phyloP scores from a whole-genome alignment of 2,888 invertebrate genomes.

The Drosophila gaucha region DNA sequence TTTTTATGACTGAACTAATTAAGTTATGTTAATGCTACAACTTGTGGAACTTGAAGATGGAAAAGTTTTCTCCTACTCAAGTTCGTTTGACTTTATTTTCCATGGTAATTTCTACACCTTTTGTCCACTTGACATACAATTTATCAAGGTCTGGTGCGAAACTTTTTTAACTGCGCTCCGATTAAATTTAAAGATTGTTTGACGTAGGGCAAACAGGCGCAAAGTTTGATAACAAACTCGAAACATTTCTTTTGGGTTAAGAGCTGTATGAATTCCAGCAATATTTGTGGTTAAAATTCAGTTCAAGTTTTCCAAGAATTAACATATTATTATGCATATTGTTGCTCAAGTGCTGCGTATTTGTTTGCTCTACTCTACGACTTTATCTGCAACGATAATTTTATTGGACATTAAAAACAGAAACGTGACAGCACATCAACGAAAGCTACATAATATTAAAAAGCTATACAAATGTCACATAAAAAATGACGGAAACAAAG shows the following conservation, averaged over 20 bases:
- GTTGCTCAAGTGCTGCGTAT: neutral
- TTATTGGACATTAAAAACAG: constrained; percentile 76
- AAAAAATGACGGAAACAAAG: constrained; percentile 36
- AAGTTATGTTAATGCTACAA: neutral
- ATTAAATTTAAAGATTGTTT: constrained; percentile 16
- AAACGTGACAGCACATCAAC: constrained; percentile 65
- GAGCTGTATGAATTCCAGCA: neutral
- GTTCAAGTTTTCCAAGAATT: constrained; percentile 7
- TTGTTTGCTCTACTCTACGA: constrained; percentile 32
- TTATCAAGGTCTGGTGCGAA: neutral
- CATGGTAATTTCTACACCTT: neutral
- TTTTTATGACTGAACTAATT: neutral
- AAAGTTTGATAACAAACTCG: neutral
- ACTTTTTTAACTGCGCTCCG: constrained; percentile 8
- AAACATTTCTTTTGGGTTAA: neutral
- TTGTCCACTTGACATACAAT: neutral
- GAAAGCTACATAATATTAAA: constrained; percentile 68
- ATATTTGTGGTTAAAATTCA: neutral
- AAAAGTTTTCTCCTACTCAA: neutral
- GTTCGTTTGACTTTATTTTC: neutral
- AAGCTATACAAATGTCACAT: constrained; percentile 64
- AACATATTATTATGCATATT: constrained; percentile 17
- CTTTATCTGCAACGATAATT: constrained; percentile 67
- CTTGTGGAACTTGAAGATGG: too few relatives aligned
- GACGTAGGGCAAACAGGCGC: constrained; percentile 8